phyloP scores from a whole-genome alignment of 2,888 invertebrate genomes.

The Cephus nigrinus region DNA sequence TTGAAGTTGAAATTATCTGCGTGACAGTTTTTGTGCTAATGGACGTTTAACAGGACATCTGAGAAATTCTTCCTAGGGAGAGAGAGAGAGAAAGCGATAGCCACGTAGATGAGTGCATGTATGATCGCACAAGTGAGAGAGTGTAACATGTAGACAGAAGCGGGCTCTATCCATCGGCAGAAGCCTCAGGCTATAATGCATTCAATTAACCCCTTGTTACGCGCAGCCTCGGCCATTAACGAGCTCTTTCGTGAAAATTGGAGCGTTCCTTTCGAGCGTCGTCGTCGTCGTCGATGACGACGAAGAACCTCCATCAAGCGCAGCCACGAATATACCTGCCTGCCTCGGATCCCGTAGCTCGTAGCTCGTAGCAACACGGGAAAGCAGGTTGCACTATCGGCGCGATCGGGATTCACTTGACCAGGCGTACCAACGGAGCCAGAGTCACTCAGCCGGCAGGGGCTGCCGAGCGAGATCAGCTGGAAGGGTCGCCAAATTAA shows the following conservation, averaged over 20 bases:
- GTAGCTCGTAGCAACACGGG: too few relatives aligned
- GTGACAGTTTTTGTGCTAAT: too few relatives aligned
- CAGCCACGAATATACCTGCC: too few relatives aligned
- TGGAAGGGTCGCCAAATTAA: background rate
- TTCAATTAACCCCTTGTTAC: conserved; percentile 46
- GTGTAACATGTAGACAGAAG: background rate
- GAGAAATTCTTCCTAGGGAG: conserved; percentile 4
- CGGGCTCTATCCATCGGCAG: conserved; percentile 26
- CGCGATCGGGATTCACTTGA: too few relatives aligned
- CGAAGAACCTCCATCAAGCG: too few relatives aligned
- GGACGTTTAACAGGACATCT: background rate
- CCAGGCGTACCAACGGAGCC: too few relatives aligned
- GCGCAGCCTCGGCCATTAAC: conserved; percentile 39
- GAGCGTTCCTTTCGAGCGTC: background rate
- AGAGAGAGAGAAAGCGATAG: conserved; percentile 11
- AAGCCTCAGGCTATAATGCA: conserved; percentile 50
- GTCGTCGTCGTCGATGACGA: too few relatives aligned
- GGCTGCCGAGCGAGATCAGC: background rate
- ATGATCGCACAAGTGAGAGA: too few relatives aligned
- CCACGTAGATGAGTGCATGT: too few relatives aligned
- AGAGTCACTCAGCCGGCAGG: background rate
- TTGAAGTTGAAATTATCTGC: too few relatives aligned
- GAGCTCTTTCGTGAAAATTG: conserved; percentile 24
- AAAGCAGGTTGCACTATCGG: too few relatives aligned
- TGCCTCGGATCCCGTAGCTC: too few relatives aligned